Evolutionary conservation across 2,888 invertebrate genomes (phyloP), one percentile per base, ranked within the genome.

Genomic region (Eupithecia dodoneata): DNA sequence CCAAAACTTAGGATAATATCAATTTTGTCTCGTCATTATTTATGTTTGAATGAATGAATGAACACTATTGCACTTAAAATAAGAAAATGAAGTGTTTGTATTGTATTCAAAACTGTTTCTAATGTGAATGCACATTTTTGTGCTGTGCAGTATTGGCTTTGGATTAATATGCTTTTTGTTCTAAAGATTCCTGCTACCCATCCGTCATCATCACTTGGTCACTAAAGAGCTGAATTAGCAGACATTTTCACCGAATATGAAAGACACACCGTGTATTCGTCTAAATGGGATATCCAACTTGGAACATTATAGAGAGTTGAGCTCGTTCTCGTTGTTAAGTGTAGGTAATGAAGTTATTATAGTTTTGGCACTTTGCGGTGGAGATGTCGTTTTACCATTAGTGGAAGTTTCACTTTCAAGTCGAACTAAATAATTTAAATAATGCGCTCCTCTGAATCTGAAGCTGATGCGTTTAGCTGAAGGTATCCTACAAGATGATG

Each of bases 311-410:
- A 55, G 77, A 79, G 70, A 74, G 73, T 76, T 73, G 63, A 76
- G 74, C 78, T 78, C 72, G 59, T 10, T 55, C 70, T 79, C 77
- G 49, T 71, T 73, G 75, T 42, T 66, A 76, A 76, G 80, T 67
- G 81, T 80, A 63, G 63, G 76, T 78, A 77, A 77, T 77, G 72
- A 72, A 79, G 76, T 73, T 80, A 77, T 77, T 73, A 74, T 72
- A 76, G 75, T 76, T 79, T 66, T 65, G n/a, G 52, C 70, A 63
- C 67, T 76, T 74, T 72, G 76, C 59, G 72, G 45, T 75, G 66
- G 70, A 76, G 52, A 44, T 67, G 72, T 45, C 65, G 47, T 15
- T 44, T n/a, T 44, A 45, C 67, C 67, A 77, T 75, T 75, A 67
- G 30, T 52, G 49, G 41, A 45, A 66, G 55, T 67, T 71, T 55